Conservation (phyloP, 2,113 vertebrate species). For the Tiliqua scincoides region DNA sequence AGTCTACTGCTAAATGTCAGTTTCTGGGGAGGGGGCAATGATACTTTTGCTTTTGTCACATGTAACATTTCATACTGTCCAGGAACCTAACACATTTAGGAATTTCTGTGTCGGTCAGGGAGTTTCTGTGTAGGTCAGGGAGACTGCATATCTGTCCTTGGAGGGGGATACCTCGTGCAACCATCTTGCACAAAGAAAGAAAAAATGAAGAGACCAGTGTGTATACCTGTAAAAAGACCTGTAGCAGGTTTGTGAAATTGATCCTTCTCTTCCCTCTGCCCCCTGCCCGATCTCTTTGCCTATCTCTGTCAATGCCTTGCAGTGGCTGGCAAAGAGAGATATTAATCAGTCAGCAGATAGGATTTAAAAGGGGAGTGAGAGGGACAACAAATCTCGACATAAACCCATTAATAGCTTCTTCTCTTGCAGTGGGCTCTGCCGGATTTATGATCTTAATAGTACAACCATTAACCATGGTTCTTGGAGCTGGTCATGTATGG, state of each 20-base stretch:
- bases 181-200: not conserved
- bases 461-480: not conserved
- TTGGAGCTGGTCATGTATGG: not conserved
- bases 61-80: slow-evolving; percentile 6
- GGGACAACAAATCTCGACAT: not conserved
- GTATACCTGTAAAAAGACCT: not conserved
- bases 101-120: not conserved
- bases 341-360: not conserved
- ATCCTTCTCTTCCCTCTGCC: accelerated
- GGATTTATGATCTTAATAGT: not conserved
- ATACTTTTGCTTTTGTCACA: slow-evolving; percentile 1
- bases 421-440: not conserved
- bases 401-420: not conserved
- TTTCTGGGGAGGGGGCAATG: too few species aligned
- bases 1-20: too few species aligned
- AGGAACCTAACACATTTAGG: slow-evolving; percentile 19
- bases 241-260: not conserved
- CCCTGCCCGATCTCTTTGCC: not conserved
- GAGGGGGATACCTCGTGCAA: accelerated
- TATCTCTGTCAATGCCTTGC: not conserved
- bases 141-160: slow-evolving; percentile 9
- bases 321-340: slow-evolving; percentile 24
- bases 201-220: not conserved
- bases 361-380: not conserved
- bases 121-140: not conserved